These are phyloP conservation scores for Campylorhamphus procurvoides DNA, from an alignment of 2,113 vertebrate genomes.

Conservation along the genomic window DNA sequence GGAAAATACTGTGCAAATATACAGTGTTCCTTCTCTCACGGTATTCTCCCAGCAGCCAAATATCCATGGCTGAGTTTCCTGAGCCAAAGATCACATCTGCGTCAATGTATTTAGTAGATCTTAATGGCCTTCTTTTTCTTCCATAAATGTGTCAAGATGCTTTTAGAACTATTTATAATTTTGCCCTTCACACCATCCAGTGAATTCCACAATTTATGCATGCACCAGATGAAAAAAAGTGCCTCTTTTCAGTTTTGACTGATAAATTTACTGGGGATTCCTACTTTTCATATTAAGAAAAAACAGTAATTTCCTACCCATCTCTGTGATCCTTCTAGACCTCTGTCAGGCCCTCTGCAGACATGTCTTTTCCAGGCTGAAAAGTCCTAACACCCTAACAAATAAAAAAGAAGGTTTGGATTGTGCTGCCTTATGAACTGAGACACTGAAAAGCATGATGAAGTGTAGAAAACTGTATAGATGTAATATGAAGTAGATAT, in stretches of 20 bases:
- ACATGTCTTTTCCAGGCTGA: neutral
- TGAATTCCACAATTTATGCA: neutral
- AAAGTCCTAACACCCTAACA: neutral
- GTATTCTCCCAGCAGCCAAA: neutral
- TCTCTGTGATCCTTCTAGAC: neutral
- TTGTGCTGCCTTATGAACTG: neutral
- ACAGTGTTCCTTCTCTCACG: neutral
- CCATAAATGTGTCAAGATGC: slow-evolving; percentile 14
- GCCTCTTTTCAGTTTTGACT: neutral
- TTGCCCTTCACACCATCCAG: neutral
- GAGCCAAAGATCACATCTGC: slow-evolving; percentile 41
- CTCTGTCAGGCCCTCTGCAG: neutral
- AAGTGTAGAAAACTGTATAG: neutral
- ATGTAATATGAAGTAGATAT: neutral
- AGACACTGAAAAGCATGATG: neutral
- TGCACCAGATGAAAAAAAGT: neutral
- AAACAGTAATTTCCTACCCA: neutral
- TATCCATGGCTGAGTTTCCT: neutral
- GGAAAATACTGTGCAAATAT: neutral
- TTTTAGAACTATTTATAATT: slow-evolving; percentile 35
- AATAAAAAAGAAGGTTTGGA: neutral
- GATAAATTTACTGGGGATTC: neutral
- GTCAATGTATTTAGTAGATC: neutral
- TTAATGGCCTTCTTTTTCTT: neutral
- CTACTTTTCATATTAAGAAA: neutral